phyloP scores from a whole-genome alignment of 2,797 vertebrate genomes.

The Taeniopygia guttata region DNA sequence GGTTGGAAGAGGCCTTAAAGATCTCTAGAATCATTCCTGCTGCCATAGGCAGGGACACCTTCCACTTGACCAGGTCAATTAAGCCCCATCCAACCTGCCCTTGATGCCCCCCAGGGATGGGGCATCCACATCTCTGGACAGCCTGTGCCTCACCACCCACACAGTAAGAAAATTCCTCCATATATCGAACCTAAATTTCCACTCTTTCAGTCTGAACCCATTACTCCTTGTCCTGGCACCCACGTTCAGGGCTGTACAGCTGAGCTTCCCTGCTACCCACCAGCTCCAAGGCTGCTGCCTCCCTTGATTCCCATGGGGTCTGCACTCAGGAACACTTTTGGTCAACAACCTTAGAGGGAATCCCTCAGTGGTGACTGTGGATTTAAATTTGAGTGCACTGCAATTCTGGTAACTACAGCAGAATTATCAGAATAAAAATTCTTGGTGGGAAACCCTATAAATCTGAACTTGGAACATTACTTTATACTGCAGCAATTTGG shows the following conservation, averaged over 20 bases:
- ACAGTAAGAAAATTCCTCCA: too few species aligned
- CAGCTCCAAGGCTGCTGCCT: background rate
- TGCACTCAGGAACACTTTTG: background rate
- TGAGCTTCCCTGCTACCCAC: fast-evolving
- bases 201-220: background rate
- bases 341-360: background rate
- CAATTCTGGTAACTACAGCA: background rate
- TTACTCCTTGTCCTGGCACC: background rate
- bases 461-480: background rate
- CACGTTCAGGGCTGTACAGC: background rate
- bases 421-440: background rate
- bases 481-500: background rate
- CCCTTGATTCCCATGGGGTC: background rate
- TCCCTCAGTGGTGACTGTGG: background rate
- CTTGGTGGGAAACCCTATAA: background rate
- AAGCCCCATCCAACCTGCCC: background rate
- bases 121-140: background rate
- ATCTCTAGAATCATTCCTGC: background rate
- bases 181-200: too few species aligned
- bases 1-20: background rate
- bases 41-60: background rate
- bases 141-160: background rate
- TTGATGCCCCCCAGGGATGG: background rate
- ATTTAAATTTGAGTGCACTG: background rate
- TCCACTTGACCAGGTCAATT: fast-evolving